Evolutionary conservation across 2,113 vertebrate genomes (phyloP), one percentile per base, ranked within the genome.

Genomic region (Bothrops jararaca): DNA sequence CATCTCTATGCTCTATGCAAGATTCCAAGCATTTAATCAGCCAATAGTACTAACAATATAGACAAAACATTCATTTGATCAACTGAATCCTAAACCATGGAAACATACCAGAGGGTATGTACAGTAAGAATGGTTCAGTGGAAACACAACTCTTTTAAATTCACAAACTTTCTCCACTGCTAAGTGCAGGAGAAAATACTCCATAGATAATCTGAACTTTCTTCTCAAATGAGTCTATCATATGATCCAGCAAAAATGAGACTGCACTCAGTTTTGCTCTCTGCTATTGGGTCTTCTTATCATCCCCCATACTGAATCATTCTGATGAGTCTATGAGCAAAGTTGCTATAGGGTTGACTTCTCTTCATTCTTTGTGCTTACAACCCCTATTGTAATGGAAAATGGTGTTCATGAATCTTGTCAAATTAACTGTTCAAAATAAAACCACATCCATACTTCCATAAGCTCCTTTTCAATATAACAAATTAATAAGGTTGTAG

Each of bases 71-170:
- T 74, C 42, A 57, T 56, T 89, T 89, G 52, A 74, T 92, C 52
- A 80, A 92, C 87, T 57, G 87, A 39, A 92, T 74, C 39, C 52
- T n/a, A 56, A 80, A 56, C 60, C 64, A 85, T 89, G 87, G 56
- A 80, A 85, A 64, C 86, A 56, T 42, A 22, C 7, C 24, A 80
- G 26, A 85, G n/a, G 18, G 18, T 86, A 56, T 64, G 3, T 34
- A 53, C n/a, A 52, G 29, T 91, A 45, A 39, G 69, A 39, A 74
- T 20, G 15, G 15, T 74, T 74, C 5, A 3, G n/a, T 20, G 15
- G 13, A 39, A 74, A 74, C 5, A 20, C 69, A 74, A 20, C 34
- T 74, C n/a, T 39, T 39, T 74, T 20, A 74, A 74, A 0, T 74
- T 74, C 69, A 74, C n/a, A 74, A 74, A 69, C 29, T 69, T 69